Evolutionary conservation across 2,888 invertebrate genomes (phyloP).

Genomic region (Hedya salicella): DNA sequence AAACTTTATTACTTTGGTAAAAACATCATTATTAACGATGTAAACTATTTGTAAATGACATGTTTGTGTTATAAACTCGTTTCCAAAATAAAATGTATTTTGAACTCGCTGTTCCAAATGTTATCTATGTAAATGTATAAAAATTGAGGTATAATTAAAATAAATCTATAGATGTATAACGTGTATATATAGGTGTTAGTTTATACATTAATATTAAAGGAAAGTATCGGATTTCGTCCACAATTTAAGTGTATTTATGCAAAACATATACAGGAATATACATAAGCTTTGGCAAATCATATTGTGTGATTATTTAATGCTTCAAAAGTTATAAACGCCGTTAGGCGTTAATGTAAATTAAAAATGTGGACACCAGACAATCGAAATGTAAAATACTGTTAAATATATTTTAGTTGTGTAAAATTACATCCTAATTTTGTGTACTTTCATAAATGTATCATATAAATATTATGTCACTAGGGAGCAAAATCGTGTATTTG

Average conservation of each 20-base stretch:
- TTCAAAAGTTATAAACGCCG: slow-evolving; percentile 25
- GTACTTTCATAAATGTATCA: too few species aligned
- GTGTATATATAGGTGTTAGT: slow-evolving; percentile 31
- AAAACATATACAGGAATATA: slow-evolving; percentile 34
- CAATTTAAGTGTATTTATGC: slow-evolving; percentile 54
- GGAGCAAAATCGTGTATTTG: slow-evolving; percentile 21
- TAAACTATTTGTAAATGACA: too few species aligned
- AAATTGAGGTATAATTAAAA: slow-evolving; percentile 17
- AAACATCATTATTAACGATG: too few species aligned
- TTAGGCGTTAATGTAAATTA: slow-evolving; percentile 25
- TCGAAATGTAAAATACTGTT: slow-evolving; percentile 21
- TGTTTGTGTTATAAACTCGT: too few species aligned
- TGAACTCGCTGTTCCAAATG: slow-evolving; percentile 5
- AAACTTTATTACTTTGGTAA: too few species aligned
- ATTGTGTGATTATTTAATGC: slow-evolving; percentile 6
- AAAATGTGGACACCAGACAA: slow-evolving; percentile 29
- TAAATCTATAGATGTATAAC: slow-evolving; percentile 48
- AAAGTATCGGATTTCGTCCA: slow-evolving; percentile 78
- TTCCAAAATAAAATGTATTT: slow-evolving; percentile 3
- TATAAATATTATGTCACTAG: not conserved
- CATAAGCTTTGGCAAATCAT: slow-evolving; percentile 15
- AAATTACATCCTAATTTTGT: not conserved
- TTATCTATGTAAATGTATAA: slow-evolving; percentile 19
- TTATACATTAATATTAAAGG: slow-evolving; percentile 46
- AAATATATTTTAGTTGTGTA: slow-evolving; percentile 8